Evolutionary conservation across 2,797 vertebrate species (phyloP).

Genomic region (Gallirallus australis): DNA sequence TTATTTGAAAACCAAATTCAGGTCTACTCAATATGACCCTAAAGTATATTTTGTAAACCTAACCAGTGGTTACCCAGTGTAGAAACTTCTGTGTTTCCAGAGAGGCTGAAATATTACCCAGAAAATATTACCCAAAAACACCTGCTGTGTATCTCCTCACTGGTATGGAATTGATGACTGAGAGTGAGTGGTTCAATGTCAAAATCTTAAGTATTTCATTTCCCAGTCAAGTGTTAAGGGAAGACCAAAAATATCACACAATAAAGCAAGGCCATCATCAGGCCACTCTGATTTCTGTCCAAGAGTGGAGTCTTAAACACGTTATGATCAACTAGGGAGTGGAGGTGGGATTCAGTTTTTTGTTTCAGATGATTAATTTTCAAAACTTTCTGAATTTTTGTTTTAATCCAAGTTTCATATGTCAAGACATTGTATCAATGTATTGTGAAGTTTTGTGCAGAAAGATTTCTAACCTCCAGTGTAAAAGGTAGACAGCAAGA

Average conservation of each 20-base stretch:
- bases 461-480: background rate
- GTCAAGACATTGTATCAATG: background rate
- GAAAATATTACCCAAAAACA: background rate
- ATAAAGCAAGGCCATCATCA: background rate
- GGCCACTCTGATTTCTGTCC: background rate
- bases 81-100: background rate
- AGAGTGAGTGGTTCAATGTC: background rate
- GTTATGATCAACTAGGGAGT: background rate
- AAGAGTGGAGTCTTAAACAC: background rate
- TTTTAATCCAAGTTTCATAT: background rate
- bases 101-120: background rate
- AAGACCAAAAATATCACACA: background rate
- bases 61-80: background rate
- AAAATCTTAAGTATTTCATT: background rate
- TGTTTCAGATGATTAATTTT: background rate
- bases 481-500: background rate
- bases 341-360: background rate
- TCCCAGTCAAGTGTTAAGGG: background rate
- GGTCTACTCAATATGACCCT: background rate
- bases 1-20: background rate
- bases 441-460: background rate
- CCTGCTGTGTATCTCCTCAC: accelerated
- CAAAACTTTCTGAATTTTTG: background rate
- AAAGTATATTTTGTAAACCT: background rate
- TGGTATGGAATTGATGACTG: background rate